phyloP scores from a whole-genome alignment of 2,113 vertebrate genomes.

The Gambusia affinis region DNA sequence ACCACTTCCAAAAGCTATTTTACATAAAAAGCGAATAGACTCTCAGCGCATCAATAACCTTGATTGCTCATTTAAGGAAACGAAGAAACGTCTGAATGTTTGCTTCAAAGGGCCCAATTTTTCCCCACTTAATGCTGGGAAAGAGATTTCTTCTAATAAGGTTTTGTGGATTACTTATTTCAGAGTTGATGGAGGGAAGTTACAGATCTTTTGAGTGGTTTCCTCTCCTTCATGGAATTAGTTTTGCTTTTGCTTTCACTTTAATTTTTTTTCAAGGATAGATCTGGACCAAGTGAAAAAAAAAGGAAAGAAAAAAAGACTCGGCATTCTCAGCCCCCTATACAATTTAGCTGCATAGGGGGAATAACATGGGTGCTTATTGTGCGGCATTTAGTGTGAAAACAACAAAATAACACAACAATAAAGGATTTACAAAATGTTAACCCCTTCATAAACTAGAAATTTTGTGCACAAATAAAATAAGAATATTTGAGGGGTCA shows the following conservation, averaged over 20 bases:
- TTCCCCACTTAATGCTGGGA: slow-evolving; percentile 17
- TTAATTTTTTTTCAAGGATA: not conserved
- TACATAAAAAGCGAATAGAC: slow-evolving; percentile 7
- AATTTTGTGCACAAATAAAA: no score
- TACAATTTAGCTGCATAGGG: no score
- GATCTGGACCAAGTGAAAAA: not conserved
- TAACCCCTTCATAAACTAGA: no score
- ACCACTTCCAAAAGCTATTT: slow-evolving; percentile 29
- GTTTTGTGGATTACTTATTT: slow-evolving; percentile 24
- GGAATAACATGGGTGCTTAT: no score
- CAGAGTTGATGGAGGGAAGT: slow-evolving; percentile 29
- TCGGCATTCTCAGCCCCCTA: no score
- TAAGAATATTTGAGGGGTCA: no score
- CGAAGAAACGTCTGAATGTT: slow-evolving; percentile 28
- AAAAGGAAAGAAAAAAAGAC: not conserved
- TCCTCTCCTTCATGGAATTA: slow-evolving; percentile 24
- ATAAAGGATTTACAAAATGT: no score
- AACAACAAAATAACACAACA: no score
- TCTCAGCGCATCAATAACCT: slow-evolving; percentile 45
- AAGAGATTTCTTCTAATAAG: slow-evolving; percentile 33
- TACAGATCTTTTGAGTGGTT: slow-evolving; percentile 35
- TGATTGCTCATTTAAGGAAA: slow-evolving; percentile 50
- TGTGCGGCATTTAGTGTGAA: no score
- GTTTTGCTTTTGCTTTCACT: slow-evolving; percentile 39
- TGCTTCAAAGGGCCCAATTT: slow-evolving; percentile 24